Conservation (phyloP, 2,113 vertebrate species). For the Tychaedon coryphoeus region DNA sequence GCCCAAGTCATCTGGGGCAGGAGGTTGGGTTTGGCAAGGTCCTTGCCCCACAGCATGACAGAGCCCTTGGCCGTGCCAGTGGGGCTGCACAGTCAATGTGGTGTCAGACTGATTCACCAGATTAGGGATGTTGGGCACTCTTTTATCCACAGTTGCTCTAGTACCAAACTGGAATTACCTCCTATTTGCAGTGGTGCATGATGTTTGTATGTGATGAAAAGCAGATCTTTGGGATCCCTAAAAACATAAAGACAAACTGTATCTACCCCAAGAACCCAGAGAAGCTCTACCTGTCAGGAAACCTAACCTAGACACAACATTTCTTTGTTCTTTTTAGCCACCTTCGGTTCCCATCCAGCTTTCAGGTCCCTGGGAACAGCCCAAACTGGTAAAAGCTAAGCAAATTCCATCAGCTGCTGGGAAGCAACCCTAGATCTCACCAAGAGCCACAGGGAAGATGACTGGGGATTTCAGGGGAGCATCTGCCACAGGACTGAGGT, state of each 20-base stretch:
- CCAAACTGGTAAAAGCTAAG: not conserved
- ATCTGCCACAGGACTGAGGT: not conserved
- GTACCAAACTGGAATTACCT: not conserved
- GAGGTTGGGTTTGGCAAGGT: rapidly evolving
- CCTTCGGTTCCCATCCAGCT: not conserved
- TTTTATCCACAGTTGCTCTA: not conserved
- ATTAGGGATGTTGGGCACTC: not conserved
- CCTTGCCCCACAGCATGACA: not conserved
- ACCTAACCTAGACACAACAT: not conserved
- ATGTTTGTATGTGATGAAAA: not conserved
- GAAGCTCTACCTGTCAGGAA: not conserved
- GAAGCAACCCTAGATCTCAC: not conserved
- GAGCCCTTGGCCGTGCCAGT: not conserved
- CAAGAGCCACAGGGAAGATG: not conserved
- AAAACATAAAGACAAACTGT: not conserved
- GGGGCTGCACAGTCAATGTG: rapidly evolving
- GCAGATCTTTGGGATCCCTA: not conserved
- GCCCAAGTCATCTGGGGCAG: not conserved
- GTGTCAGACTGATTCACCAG: not conserved
- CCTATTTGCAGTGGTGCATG: not conserved
- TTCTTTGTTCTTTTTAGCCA: not conserved
- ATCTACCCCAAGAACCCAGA: not conserved
- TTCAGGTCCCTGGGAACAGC: not conserved
- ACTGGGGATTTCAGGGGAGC: rapidly evolving
- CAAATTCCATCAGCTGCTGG: not conserved